Percentiles rank a stretch among this genome's conserved stretches.
phyloP scores from a whole-genome alignment of 2,113 vertebrate genomes.

The Thomomys bottae region DNA sequence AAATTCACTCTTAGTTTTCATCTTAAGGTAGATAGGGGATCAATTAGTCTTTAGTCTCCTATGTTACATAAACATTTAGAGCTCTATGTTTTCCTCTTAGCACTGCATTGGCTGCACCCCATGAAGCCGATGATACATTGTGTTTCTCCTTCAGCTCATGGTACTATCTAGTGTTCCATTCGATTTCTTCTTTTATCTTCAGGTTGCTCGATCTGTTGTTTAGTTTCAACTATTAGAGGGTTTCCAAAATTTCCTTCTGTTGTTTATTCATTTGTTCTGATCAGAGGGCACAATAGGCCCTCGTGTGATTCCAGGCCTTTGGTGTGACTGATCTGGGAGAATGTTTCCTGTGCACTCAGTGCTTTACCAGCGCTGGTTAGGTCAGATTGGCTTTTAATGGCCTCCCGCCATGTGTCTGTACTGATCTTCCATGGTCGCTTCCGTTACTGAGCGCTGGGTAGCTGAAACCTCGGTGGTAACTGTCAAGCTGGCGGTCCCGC shows the following conservation, averaged over 20 bases:
- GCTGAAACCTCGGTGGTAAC: too few species aligned
- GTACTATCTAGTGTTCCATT: not conserved
- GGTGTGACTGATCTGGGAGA: not conserved
- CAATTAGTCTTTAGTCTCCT: not conserved
- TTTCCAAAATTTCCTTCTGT: not conserved
- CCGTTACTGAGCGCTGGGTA: not conserved
- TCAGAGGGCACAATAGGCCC: not conserved
- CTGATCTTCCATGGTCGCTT: not conserved
- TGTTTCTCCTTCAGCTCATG: not conserved
- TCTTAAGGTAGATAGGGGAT: not conserved
- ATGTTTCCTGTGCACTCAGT: not conserved
- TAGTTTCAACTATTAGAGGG: not conserved
- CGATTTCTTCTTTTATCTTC: not conserved
- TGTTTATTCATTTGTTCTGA: not conserved
- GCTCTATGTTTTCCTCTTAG: not conserved
- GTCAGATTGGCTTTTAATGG: not conserved
- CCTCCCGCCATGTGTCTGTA: rapidly evolving
- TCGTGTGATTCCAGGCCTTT: not conserved
- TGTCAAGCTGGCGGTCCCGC: not conserved
- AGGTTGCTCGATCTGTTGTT: not conserved
- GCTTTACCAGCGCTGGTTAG: too few species aligned
- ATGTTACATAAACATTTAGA: not conserved
- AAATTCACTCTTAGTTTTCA: not conserved
- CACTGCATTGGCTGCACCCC: not conserved
- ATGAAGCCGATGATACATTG: rapidly evolving